Evolutionary conservation across 2,797 vertebrate species (phyloP), one percentile per base, ranked within the genome.

Genomic region (Diplodus puntazzo): DNA sequence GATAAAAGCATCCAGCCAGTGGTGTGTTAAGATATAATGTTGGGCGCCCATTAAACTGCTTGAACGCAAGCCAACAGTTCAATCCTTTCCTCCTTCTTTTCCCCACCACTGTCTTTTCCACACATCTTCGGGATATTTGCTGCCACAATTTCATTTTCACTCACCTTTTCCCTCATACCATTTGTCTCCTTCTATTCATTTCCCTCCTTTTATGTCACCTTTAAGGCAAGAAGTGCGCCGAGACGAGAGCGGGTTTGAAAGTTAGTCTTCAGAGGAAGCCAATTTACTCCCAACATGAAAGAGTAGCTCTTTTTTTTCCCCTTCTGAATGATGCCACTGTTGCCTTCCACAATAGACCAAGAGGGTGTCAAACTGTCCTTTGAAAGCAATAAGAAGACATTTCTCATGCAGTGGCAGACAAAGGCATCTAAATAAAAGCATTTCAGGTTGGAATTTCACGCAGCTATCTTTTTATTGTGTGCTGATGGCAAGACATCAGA

Each of bases 221-320:
- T 70, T 70, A 69, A 80, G 69, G 71, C 30, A 72, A 71, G 57
- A 66, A 63, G 50, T n/a, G 27, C n/a, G 8, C 16, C 73, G 2
- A 69, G 70, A 81, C 12, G 43, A 82, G 74, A 79, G 39, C 30
- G 69, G 59, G 74, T 73, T 11, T 1, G 73, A 83, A 77, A 75
- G 69, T 82, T 79, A 54, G 73, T 68, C 66, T 84, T 84, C 59
- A 85, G 79, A 87, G 66, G 58, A 69, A 82, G 80, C 66, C 87
- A 87, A 82, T 90, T 89, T 88, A 85, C 67, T 82, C 67, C 64
- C 5, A 67, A 80, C 75, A 89, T 88, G 75, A 90, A 88, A 88
- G 85, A 53, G 45, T 30, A 25, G 50, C 64, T 58, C 48, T 73
- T 72, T 72, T 73, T 73, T 67, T 58, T 20, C 43, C n/a, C 12